These are phyloP conservation scores for Furnarius figulus DNA, from an alignment of 2,113 vertebrate species.

Conservation along the genomic window DNA sequence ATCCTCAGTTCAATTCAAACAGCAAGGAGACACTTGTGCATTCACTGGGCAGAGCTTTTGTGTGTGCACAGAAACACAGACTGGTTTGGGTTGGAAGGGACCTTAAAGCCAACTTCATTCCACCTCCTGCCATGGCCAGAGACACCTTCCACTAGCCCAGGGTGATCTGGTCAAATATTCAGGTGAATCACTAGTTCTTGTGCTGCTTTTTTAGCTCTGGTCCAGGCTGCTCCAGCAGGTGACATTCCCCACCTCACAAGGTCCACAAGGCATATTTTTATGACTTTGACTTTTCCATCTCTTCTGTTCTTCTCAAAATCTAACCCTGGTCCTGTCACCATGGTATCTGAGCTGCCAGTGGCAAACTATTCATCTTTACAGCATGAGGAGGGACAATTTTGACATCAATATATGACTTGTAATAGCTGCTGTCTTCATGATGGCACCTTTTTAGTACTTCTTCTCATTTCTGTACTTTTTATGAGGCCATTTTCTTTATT, in stretches of 20 bases:
- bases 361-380: conserved; percentile 1
- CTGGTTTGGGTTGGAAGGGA: neutral
- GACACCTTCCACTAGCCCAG: neutral
- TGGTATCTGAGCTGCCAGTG: neutral
- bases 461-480: neutral
- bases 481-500: conserved; percentile 29
- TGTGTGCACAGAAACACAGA: neutral
- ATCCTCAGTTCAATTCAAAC: neutral
- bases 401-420: neutral
- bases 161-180: neutral
- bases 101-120: neutral
- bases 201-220: neutral
- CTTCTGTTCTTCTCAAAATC: neutral
- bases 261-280: neutral
- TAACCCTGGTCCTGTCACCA: neutral
- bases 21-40: fast-evolving
- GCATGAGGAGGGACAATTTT: neutral
- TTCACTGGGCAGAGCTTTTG: neutral
- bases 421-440: neutral
- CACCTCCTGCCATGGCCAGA: neutral
- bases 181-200: neutral
- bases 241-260: neutral
- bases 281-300: neutral
- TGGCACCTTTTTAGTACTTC: neutral
- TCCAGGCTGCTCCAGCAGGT: neutral